Evolutionary conservation across 2,113 vertebrate genomes (phyloP).

Genomic region (Emydura subglobosa): DNA sequence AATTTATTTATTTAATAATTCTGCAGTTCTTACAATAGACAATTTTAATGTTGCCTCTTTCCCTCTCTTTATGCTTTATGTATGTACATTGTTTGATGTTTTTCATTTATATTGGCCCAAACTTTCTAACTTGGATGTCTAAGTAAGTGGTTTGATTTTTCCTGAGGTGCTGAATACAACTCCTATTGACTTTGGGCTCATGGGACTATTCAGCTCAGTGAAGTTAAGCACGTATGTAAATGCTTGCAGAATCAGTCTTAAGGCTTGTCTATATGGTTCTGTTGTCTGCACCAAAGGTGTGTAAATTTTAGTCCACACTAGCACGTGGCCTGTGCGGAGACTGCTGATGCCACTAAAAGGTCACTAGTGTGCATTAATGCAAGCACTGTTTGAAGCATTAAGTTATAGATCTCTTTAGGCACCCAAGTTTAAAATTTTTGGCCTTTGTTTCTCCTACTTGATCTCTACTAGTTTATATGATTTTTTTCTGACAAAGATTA

Average conservation of each 20-base stretch:
- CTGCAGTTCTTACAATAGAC: neutral
- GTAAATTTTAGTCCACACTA: no score
- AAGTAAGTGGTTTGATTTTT: neutral
- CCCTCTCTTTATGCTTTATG: neutral
- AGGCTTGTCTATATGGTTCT: neutral
- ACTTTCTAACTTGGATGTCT: neutral
- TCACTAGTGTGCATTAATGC: no score
- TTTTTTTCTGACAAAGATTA: neutral
- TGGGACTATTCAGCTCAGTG: neutral
- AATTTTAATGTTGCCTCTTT: neutral
- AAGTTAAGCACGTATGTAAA: neutral
- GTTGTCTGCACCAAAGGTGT: no score
- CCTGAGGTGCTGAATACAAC: accelerated
- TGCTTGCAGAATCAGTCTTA: neutral
- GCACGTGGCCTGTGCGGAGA: no score
- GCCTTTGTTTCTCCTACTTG: neutral
- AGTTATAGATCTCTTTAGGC: neutral
- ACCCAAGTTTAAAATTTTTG: neutral
- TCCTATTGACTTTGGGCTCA: neutral
- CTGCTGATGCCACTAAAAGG: no score
- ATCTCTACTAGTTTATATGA: neutral
- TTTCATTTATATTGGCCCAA: neutral
- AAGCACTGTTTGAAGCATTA: no score
- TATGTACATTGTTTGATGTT: neutral
- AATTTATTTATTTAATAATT: neutral